Percentiles rank a stretch among this genome's conserved stretches.
Conservation (phyloP, 2,888 invertebrate genomes). For the Malacosoma neustria region DNA sequence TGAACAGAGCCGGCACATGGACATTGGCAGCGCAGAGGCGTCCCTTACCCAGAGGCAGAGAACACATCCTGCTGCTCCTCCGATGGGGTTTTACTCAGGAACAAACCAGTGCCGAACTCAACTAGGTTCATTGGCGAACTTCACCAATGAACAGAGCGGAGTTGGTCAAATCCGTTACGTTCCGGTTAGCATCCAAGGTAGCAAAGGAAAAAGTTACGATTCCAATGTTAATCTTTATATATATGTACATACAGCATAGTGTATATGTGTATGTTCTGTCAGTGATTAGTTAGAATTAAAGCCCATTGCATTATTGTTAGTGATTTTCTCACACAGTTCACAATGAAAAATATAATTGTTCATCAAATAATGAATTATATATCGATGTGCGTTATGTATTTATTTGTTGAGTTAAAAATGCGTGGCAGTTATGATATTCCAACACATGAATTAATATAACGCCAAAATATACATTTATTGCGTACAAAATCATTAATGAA, state of each 20-base stretch:
- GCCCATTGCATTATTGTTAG: too few species aligned
- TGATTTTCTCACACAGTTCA: too few species aligned
- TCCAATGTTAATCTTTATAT: slow-evolving; percentile 34
- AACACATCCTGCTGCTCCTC: slow-evolving; percentile 85
- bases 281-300: too few species aligned
- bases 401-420: too few species aligned
- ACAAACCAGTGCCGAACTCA: slow-evolving; percentile 96
- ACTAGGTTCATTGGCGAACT: slow-evolving; percentile 96
- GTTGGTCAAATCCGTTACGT: slow-evolving; percentile 25
- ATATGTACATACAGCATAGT: slow-evolving; percentile 27
- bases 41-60: slow-evolving; percentile 78
- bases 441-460: too few species aligned
- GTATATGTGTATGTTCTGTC: slow-evolving; percentile 29
- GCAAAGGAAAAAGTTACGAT: slow-evolving; percentile 59
- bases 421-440: too few species aligned
- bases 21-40: slow-evolving; percentile 36
- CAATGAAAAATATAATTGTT: too few species aligned
- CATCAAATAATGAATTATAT: too few species aligned
- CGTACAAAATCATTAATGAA: too few species aligned
- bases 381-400: too few species aligned
- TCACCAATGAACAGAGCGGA: slow-evolving; percentile 46
- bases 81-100: slow-evolving; percentile 93
- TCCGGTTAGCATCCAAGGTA: slow-evolving; percentile 66
- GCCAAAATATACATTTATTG: too few species aligned
- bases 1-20: slow-evolving; percentile 49